These are phyloP conservation scores for Zenarchopterus dispar DNA, from an alignment of 2,797 vertebrate species.

Conservation along the genomic window DNA sequence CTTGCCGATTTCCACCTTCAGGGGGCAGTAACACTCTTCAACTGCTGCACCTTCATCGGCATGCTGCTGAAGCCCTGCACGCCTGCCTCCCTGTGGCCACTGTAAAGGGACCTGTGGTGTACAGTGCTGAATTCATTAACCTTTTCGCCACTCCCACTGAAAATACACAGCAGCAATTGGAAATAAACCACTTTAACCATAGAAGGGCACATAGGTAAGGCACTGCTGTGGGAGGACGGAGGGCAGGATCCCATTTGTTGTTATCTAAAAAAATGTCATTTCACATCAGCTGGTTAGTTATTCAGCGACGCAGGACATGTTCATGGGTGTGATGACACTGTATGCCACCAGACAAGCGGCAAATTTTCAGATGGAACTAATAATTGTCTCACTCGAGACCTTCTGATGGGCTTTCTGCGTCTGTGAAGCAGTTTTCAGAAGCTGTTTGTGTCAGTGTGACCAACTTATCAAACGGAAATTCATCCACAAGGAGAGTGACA, in stretches of 20 bases:
- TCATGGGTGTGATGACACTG: constrained; percentile 52
- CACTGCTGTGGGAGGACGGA: background rate
- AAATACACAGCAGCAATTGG: constrained; percentile 59
- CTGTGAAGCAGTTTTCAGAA: constrained; percentile 66
- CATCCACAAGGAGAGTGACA: background rate
- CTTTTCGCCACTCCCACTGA: constrained; percentile 78
- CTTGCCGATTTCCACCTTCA: constrained; percentile 49
- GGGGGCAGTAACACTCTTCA: constrained; percentile 77
- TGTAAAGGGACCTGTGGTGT: constrained; percentile 69
- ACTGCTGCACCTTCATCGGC: constrained; percentile 54
- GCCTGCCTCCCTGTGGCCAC: constrained; percentile 53
- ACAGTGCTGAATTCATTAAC: constrained; percentile 83
- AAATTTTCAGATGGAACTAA: constrained; percentile 69
- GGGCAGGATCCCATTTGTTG: constrained; percentile 73
- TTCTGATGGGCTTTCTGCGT: constrained; percentile 64
- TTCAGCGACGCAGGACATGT: constrained; percentile 74
- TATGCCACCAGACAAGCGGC: constrained; percentile 74
- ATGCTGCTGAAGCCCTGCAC: constrained; percentile 59
- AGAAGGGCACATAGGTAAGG: constrained; percentile 18
- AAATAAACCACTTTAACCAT: constrained; percentile 66
- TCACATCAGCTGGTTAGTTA: constrained; percentile 82
- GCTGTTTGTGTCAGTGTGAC: constrained; percentile 71
- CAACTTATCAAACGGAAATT: constrained; percentile 36
- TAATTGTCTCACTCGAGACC: constrained; percentile 68
- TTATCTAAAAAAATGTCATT: constrained; percentile 81